Conservation (phyloP, 2,888 invertebrate genomes). For the Eurois occulta region DNA sequence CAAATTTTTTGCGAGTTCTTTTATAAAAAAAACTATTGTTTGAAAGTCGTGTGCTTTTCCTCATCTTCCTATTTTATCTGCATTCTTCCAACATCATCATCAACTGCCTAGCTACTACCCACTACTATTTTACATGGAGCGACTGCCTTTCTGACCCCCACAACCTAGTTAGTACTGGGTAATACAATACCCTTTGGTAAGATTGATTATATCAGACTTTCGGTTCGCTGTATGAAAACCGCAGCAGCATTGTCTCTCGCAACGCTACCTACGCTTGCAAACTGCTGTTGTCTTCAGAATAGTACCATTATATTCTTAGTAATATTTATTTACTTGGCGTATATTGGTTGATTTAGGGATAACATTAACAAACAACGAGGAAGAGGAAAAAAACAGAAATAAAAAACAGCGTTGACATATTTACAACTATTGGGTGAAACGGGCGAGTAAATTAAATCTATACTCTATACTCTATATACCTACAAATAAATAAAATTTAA, state of each 20-base stretch:
- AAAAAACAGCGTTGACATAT: conserved; percentile 36
- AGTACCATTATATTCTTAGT: not conserved
- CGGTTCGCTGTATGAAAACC: no score
- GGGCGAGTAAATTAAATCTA: conserved; percentile 28
- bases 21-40: not conserved
- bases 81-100: not conserved
- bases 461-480: no score
- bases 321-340: no score
- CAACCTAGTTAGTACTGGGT: no score
- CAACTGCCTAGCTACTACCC: not conserved
- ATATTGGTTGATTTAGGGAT: not conserved
- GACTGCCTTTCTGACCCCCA: not conserved
- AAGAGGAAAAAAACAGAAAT: not conserved
- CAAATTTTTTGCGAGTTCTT: not conserved
- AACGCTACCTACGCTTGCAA: no score
- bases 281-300: no score
- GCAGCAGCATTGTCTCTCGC: no score
- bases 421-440: conserved; percentile 37
- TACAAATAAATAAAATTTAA: no score
- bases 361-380: not conserved
- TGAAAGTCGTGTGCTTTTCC: not conserved
- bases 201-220: no score
- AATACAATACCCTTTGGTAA: no score
- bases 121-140: not conserved
- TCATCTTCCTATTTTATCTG: not conserved